Evolutionary conservation across 2,888 invertebrate species (phyloP).

Genomic region (Iselma pallidipennis): DNA sequence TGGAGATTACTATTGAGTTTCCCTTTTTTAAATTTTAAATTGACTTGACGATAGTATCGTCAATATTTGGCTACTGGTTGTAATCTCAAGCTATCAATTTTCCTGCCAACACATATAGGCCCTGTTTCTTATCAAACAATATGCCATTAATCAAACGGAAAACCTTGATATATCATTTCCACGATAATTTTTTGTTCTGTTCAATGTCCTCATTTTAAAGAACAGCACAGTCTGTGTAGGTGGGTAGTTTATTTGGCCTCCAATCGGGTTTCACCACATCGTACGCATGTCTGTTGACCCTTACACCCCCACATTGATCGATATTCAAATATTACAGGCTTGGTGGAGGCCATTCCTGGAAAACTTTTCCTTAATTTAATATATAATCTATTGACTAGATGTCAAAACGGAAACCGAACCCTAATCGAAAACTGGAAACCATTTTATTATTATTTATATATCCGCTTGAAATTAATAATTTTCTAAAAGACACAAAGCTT

Average conservation of each 20-base stretch:
- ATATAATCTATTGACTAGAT: not conserved
- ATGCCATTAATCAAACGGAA: not conserved
- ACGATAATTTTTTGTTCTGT: not conserved
- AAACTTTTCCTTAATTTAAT: not conserved
- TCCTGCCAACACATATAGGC: too few relatives aligned
- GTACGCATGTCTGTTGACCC: constrained; percentile 30
- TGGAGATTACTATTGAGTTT: too few relatives aligned
- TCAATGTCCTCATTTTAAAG: not conserved
- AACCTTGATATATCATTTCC: not conserved
- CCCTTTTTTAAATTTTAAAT: too few relatives aligned
- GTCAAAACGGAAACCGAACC: not conserved
- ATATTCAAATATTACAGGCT: constrained; percentile 33
- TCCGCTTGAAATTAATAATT: too few relatives aligned
- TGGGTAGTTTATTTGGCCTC: constrained; percentile 21
- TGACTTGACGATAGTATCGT: too few relatives aligned
- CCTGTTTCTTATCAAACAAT: not conserved
- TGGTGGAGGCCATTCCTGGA: constrained; percentile 6
- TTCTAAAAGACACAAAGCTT: too few relatives aligned
- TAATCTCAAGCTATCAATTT: too few relatives aligned
- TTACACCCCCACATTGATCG: constrained; percentile 26
- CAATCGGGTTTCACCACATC: constrained; percentile 24
- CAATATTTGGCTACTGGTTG: too few relatives aligned
- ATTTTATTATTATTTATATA: not conserved
- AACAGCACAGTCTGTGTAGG: constrained; percentile 4
- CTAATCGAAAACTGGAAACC: not conserved